Conservation (phyloP, 2,113 vertebrate genomes). For the Thermophis baileyi region DNA sequence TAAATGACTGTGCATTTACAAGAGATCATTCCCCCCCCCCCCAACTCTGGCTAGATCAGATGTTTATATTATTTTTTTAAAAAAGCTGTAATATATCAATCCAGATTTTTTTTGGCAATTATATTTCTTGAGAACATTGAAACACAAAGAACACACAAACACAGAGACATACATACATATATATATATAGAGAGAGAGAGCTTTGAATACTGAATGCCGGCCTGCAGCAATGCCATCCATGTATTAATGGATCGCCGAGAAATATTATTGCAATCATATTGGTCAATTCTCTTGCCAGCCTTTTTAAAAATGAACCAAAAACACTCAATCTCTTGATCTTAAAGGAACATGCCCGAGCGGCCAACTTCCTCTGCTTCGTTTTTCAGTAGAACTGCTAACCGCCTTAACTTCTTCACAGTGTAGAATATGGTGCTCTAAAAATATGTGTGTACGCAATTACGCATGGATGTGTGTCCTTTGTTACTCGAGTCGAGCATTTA, state of each 20-base stretch:
- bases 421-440: conserved; percentile 58
- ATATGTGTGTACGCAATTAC: conserved; percentile 17
- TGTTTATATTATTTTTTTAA: conserved; percentile 51
- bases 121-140: conserved; percentile 45
- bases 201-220: background rate
- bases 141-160: conserved; percentile 33
- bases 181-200: background rate
- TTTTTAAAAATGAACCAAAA: background rate
- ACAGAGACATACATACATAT: background rate
- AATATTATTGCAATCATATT: background rate
- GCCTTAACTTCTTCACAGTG: conserved; percentile 56
- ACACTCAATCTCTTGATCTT: background rate
- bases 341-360: background rate
- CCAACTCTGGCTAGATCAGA: conserved; percentile 38
- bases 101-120: conserved; percentile 49
- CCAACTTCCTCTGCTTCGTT: background rate
- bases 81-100: conserved; percentile 36
- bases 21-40: conserved; percentile 45
- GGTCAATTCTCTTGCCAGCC: background rate
- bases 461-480: conserved; percentile 28
- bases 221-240: conserved; percentile 38
- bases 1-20: conserved; percentile 43
- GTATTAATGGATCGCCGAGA: conserved; percentile 40
- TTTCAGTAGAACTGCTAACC: conserved; percentile 56
- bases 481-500: background rate